Base-by-base conservation (phyloP, 2,888 invertebrate genomes). In the Lathronympha strigana region DNA sequence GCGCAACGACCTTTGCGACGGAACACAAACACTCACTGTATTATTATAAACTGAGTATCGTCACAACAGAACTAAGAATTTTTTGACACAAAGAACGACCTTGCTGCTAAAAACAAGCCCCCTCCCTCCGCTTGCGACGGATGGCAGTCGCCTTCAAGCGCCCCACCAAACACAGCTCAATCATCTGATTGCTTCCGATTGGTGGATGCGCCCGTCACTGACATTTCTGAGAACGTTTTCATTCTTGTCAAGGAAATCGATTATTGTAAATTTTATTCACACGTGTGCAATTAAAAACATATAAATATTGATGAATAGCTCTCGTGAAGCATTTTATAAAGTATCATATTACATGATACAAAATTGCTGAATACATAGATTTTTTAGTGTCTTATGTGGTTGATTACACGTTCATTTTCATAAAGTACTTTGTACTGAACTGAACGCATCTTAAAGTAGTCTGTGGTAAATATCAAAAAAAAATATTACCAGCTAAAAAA, bases 51-150 rank as follows among this genome's bases (percentile, higher is more conserved):
- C 78, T 82, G 83, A 82, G 77, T 82, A 82, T 77, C 85, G 85
- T 85, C 85, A 87, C 85, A 81, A 87, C 66, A 68, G 80, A 84
- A 83, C 76, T 77, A 82, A 76, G 87, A 83, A 72, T 64, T 87
- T 91, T 90, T 93, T 90, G 90, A 93, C 93, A 94, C 93, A 94
- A 93, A 93, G 93, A 91, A 93, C 93, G 93, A 93, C 94, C 94
- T 94, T 93, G 92, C 88, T 87, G 79, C 83, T 88, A 84, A 90
- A 88, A 89, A 90, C 90, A 90, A 88, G 87, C 88, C 88, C 88
- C 87, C 87, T 86, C 89, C 88, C 84, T 81, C 84, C 81, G 58
- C 61, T 60, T 63, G 43, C 45, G 58, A 60, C 45, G 60, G 50
- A 64, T 60, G 43, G 53, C 54, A 62, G 45, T 74, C 71, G 69